These are phyloP conservation scores for Heterochromis multidens DNA, from an alignment of 2,113 vertebrate genomes.

Conservation along the genomic window DNA sequence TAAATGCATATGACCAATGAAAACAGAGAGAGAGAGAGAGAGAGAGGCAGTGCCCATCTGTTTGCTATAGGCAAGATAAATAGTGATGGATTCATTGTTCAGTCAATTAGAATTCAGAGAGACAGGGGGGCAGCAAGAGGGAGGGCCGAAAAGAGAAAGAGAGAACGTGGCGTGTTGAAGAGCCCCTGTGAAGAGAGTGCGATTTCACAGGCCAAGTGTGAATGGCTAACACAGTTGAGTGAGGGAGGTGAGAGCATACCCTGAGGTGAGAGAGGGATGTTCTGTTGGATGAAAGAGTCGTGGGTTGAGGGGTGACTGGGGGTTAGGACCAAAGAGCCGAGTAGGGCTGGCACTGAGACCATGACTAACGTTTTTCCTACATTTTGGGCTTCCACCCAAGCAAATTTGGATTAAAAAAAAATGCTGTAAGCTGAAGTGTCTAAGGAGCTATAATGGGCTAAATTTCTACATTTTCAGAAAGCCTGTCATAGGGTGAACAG, in stretches of 20 bases:
- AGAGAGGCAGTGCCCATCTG: slow-evolving; percentile 37
- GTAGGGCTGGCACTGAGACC: neutral
- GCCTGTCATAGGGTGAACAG: neutral
- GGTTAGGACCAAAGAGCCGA: neutral
- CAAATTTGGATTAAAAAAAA: neutral
- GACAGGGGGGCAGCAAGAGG: neutral
- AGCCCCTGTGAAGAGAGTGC: slow-evolving; percentile 61
- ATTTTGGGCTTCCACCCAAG: neutral
- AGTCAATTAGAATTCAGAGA: slow-evolving; percentile 47
- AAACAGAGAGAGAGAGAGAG: neutral
- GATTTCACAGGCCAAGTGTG: slow-evolving; percentile 71
- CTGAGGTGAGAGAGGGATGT: slow-evolving; percentile 37
- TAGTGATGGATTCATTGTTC: slow-evolving; percentile 32
- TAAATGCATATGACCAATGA: slow-evolving; percentile 26
- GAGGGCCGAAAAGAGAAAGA: neutral
- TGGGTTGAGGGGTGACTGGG: neutral
- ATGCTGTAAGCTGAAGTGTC: neutral
- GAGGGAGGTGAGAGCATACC: slow-evolving; percentile 54
- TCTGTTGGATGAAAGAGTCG: slow-evolving; percentile 12
- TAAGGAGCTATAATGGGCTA: neutral
- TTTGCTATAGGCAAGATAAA: slow-evolving; percentile 42
- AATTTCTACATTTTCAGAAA: neutral
- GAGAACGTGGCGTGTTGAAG: slow-evolving; percentile 32
- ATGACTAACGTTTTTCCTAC: neutral
- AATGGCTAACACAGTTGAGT: slow-evolving; percentile 65